phyloP scores from a whole-genome alignment of 2,797 vertebrate genomes.

The Gymnodraco acuticeps region DNA sequence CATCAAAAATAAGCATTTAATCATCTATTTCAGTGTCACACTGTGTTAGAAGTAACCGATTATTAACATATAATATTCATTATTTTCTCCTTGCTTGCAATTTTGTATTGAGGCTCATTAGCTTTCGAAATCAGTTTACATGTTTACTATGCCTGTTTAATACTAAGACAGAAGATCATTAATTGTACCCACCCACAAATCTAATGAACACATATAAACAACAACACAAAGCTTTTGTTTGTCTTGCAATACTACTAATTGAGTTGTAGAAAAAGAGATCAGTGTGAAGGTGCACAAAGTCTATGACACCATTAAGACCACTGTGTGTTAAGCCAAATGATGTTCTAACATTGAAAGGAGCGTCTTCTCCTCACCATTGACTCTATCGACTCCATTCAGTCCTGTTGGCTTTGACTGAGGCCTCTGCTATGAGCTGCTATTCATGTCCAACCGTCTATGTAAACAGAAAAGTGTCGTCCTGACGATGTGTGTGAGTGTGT shows the following conservation, averaged over 20 bases:
- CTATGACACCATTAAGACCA: slow-evolving; percentile 10
- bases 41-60: slow-evolving; percentile 6
- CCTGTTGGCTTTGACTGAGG: slow-evolving; percentile 48
- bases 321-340: slow-evolving; percentile 34
- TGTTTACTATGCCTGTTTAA: background rate
- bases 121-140: slow-evolving; percentile 2
- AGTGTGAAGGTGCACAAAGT: slow-evolving; percentile 9
- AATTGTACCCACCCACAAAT: background rate
- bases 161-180: background rate
- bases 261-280: slow-evolving; percentile 18
- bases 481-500: slow-evolving; percentile 27
- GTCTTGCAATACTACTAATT: slow-evolving; percentile 15
- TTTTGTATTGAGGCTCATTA: slow-evolving; percentile 2
- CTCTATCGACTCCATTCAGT: slow-evolving; percentile 48
- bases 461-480: slow-evolving; percentile 40
- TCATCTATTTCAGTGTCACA: background rate
- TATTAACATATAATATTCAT: background rate
- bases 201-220: background rate
- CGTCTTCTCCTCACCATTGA: slow-evolving; percentile 32
- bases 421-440: slow-evolving; percentile 48
- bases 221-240: slow-evolving; percentile 8
- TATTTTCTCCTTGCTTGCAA: background rate
- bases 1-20: background rate
- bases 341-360: slow-evolving; percentile 40
- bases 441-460: slow-evolving; percentile 41